These are phyloP conservation scores for Emydura subglobosa DNA, from an alignment of 2,113 vertebrate genomes.

Conservation along the genomic window DNA sequence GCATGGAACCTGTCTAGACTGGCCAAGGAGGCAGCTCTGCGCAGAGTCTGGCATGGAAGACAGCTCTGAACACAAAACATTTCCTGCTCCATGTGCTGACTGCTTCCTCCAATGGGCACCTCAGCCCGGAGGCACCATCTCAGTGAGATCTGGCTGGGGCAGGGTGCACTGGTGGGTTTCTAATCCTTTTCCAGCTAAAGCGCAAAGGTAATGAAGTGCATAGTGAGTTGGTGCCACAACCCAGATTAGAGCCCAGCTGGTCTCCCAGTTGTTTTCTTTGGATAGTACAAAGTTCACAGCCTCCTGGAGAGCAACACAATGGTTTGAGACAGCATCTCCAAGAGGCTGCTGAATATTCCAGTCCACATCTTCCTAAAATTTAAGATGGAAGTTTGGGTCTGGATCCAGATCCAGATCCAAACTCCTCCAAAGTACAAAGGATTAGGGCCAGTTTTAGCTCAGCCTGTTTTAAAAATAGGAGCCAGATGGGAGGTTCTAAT, in stretches of 20 bases:
- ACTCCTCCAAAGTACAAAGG: background rate
- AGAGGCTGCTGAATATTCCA: background rate
- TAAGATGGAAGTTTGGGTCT: background rate
- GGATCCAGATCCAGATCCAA: background rate
- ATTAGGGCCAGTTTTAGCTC: background rate
- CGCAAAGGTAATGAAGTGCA: background rate
- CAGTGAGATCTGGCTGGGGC: background rate
- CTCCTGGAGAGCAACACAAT: background rate
- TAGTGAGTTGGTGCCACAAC: background rate
- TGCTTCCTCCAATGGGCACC: background rate
- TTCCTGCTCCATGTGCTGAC: background rate
- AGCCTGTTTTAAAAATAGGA: background rate
- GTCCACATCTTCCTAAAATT: background rate
- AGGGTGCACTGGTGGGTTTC: background rate
- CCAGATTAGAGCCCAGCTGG: background rate
- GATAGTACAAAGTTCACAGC: background rate
- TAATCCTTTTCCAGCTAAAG: background rate
- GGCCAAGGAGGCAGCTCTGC: background rate
- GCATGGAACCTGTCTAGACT: background rate
- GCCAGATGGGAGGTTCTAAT: background rate
- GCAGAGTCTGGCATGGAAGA: background rate
- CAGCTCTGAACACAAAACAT: background rate
- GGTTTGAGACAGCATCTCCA: background rate
- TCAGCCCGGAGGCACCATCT: background rate
- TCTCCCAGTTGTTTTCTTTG: background rate